These are phyloP conservation scores for Rhysida immarginata DNA, from an alignment of 1,140 invertebrate species.

Conservation along the genomic window DNA sequence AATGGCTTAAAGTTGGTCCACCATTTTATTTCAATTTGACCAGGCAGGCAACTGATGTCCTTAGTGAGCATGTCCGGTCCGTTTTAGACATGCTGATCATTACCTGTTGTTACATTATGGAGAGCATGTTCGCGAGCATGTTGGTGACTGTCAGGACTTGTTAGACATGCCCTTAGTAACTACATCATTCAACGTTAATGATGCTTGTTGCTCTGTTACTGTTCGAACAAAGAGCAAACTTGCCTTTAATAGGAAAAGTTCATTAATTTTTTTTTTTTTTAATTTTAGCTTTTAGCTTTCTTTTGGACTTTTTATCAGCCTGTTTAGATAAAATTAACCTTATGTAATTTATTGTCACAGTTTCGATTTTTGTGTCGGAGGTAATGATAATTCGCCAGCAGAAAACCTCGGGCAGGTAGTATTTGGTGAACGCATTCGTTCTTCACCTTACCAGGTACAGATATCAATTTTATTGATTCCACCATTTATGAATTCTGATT, in stretches of 20 bases:
- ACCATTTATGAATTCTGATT: no score
- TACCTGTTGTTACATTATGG: no score
- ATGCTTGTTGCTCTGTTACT: neutral
- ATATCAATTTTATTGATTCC: neutral
- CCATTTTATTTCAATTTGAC: no score
- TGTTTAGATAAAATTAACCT: neutral
- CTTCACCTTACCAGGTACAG: constrained; percentile 66
- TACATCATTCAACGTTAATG: neutral
- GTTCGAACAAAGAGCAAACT: no score
- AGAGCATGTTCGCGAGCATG: no score
- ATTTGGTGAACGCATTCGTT: constrained; percentile 90
- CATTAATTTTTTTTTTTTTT: neutral
- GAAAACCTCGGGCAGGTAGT: constrained; percentile 98
- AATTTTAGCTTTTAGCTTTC: neutral
- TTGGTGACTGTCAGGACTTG: no score
- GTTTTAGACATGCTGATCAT: no score
- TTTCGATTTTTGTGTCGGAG: constrained; percentile 79
- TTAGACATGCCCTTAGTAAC: neutral
- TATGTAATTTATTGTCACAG: constrained; percentile 27
- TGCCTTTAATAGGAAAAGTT: no score
- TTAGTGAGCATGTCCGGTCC: no score
- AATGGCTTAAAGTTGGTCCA: no score
- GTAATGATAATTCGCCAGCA: constrained; percentile 63
- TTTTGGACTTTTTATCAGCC: neutral
- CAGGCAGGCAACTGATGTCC: no score